phyloP scores from a whole-genome alignment of 2,888 invertebrate genomes.

The Morinoia aosen region DNA sequence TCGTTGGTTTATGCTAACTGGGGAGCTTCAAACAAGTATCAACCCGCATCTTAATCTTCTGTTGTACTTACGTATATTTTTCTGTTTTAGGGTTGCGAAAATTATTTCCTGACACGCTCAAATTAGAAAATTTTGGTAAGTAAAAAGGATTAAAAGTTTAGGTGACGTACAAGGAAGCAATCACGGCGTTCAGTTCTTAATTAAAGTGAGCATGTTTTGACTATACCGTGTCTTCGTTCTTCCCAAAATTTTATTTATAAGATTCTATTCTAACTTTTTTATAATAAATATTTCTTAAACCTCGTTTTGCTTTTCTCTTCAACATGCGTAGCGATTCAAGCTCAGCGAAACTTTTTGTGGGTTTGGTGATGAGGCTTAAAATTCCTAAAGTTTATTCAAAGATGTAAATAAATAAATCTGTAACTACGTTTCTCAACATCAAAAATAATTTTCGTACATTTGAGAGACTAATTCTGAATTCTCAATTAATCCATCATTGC shows the following conservation, averaged over 20 bases:
- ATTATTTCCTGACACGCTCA: too few relatives aligned
- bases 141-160: too few relatives aligned
- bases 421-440: not conserved
- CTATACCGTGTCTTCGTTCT: not conserved
- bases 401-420: not conserved
- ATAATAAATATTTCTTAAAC: conserved; percentile 33
- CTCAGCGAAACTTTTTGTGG: not conserved
- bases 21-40: too few relatives aligned
- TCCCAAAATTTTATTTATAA: conserved; percentile 21
- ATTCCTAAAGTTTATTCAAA: too few relatives aligned
- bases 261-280: not conserved
- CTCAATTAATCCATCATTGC: too few relatives aligned
- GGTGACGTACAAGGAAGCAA: not conserved
- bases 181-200: not conserved
- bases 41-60: too few relatives aligned
- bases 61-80: too few relatives aligned
- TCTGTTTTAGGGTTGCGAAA: too few relatives aligned
- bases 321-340: not conserved
- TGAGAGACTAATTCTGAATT: too few relatives aligned
- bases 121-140: too few relatives aligned
- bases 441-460: not conserved
- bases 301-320: not conserved
- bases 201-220: not conserved
- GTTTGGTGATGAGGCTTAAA: not conserved
- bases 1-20: too few relatives aligned